Evolutionary conservation across 2,113 vertebrate species (phyloP), one percentile per base, ranked within the genome.

Genomic region (Hippolais icterina): DNA sequence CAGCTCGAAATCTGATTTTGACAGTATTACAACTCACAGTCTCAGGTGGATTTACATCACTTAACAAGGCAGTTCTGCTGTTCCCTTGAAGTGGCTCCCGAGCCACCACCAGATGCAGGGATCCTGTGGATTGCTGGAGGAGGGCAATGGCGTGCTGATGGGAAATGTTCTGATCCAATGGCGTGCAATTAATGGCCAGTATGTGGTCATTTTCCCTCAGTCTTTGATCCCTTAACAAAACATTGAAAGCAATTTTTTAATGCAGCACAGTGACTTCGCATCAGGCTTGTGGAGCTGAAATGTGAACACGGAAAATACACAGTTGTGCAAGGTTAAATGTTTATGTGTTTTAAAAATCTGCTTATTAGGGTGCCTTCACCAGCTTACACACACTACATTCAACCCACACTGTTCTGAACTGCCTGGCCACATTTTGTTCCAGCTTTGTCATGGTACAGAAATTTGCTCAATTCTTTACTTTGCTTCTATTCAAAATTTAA

Each of bases 151-250:
- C 99, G 96, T 99, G 98, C 96, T 99, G 99, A 95, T 99, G 99
- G 84, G 98, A 99, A 95, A 99, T 91, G 59, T 97, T 98, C 84
- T 98, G 96, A 96, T 99, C 99, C 98, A 99, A 97, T 64, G 98
- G 98, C 19, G 95, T 98, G 76, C 98, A 98, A 83, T 99, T 99
- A 78, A 99, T 99, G 88, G 99, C 99, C 98, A 99, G 94, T 96
- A 99, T 99, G 94, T 99, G 99, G 97, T 99, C 99, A 74, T 98
- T 98, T 96, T 99, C 99, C 96, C 97, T 98, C 41, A 99, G 97
- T 63, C 98, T 97, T 61, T 99, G 99, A 96, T 99, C 99, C 97
- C 99, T 99, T 93, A n/a, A 85, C 85, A 92, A 97, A 93, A 96
- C 61, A 95, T 52, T 80, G 86, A 93, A 97, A 97, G 82, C 76